phyloP scores from a whole-genome alignment of 2,797 vertebrate genomes.

The Dicrostonyx torquatus region DNA sequence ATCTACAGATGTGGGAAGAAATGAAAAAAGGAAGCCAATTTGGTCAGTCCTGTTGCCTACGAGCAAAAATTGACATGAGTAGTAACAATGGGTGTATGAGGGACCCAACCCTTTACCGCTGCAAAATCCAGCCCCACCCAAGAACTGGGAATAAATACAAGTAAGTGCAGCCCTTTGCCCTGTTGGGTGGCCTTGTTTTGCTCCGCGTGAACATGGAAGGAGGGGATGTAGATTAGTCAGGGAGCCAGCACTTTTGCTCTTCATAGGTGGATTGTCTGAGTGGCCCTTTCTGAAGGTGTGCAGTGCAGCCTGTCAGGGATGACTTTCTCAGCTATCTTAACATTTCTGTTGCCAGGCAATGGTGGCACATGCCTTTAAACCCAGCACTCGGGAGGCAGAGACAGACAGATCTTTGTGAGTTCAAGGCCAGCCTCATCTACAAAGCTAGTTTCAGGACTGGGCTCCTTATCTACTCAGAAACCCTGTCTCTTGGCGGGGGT shows the following conservation, averaged over 20 bases:
- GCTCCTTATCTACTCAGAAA: too few species aligned
- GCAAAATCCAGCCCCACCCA: conserved; percentile 95
- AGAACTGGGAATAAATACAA: conserved; percentile 93
- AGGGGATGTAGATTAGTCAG: neutral
- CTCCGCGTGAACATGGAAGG: neutral
- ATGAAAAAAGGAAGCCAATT: conserved; percentile 95
- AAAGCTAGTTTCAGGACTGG: too few species aligned
- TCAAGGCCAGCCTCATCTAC: too few species aligned
- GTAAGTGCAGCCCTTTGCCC: conserved; percentile 83
- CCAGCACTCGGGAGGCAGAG: too few species aligned
- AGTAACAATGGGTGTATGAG: conserved; percentile 99
- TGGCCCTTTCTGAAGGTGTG: neutral
- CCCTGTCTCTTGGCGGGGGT: too few species aligned
- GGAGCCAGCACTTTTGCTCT: neutral
- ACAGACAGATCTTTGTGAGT: too few species aligned
- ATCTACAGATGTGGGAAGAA: conserved; percentile 96
- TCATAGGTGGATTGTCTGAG: fast-evolving
- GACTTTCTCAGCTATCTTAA: neutral
- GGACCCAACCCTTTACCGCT: conserved; percentile 97
- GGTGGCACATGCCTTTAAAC: too few species aligned
- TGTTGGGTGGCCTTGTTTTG: neutral
- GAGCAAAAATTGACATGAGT: conserved; percentile 98
- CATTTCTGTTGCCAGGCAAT: too few species aligned
- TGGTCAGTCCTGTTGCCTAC: conserved; percentile 96
- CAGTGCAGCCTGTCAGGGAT: neutral